phyloP scores from a whole-genome alignment of 2,888 invertebrate species.

The Thymelicus lineola region DNA sequence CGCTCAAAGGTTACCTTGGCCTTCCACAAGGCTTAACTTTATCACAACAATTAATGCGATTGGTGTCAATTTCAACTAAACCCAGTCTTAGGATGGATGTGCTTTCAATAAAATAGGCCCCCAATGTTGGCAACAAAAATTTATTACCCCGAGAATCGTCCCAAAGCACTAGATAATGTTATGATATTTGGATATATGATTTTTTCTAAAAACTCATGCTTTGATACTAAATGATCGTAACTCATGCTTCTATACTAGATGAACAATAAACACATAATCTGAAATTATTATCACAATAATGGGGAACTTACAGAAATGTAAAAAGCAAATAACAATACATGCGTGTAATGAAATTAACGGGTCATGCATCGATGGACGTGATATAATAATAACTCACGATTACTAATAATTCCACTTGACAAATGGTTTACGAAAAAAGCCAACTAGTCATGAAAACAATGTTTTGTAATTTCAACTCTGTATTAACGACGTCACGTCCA shows the following conservation, averaged over 20 bases:
- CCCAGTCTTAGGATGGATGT: too few relatives aligned
- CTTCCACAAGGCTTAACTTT: too few relatives aligned
- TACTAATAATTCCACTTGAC: background rate
- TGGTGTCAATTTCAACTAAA: too few relatives aligned
- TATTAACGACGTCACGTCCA: background rate
- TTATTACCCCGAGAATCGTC: too few relatives aligned
- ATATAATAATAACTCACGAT: background rate
- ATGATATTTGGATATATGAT: too few relatives aligned
- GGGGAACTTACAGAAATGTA: background rate
- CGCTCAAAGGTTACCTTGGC: too few relatives aligned
- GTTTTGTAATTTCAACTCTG: background rate
- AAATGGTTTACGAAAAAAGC: background rate
- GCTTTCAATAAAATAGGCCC: too few relatives aligned
- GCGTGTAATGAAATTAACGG: slow-evolving; percentile 1
- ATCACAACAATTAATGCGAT: too few relatives aligned
- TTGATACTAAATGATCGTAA: too few relatives aligned
- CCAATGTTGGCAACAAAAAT: too few relatives aligned
- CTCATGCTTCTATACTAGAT: background rate
- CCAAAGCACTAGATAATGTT: too few relatives aligned
- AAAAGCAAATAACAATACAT: slow-evolving; percentile 1
- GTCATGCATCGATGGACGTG: background rate
- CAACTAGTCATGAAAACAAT: background rate
- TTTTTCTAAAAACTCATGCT: too few relatives aligned
- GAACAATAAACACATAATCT: background rate
- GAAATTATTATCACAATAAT: background rate